phyloP scores from a whole-genome alignment of 2,888 invertebrate genomes.

The Apantesis nais region DNA sequence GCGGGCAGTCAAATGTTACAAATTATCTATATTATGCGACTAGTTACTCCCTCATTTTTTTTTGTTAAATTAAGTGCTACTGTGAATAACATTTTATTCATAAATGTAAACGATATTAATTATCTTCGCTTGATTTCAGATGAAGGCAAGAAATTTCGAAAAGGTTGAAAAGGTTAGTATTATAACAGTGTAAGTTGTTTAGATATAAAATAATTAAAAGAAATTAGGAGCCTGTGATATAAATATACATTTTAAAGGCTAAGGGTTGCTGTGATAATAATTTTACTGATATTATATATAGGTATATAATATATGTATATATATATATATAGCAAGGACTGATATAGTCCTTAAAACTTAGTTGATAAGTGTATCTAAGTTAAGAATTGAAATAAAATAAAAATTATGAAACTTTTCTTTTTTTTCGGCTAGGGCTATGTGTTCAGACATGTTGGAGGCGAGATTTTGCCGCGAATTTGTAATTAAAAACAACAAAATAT shows the following conservation, averaged over 20 bases:
- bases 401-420: slow-evolving; percentile 64
- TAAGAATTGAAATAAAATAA: slow-evolving; percentile 66
- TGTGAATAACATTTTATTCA: not conserved
- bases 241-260: slow-evolving; percentile 1
- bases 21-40: too few relatives aligned
- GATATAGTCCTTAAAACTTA: not conserved
- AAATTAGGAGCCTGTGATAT: slow-evolving; percentile 23
- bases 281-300: slow-evolving; percentile 1
- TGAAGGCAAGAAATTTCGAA: slow-evolving; percentile 98
- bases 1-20: too few relatives aligned
- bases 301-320: too few relatives aligned
- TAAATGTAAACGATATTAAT: not conserved
- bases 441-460: slow-evolving; percentile 83
- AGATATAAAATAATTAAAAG: slow-evolving; percentile 20
- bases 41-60: not conserved
- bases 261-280: slow-evolving; percentile 10
- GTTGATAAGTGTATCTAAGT: slow-evolving; percentile 27
- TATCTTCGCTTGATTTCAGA: slow-evolving; percentile 87
- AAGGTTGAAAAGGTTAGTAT: slow-evolving; percentile 98
- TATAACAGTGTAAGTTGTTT: slow-evolving; percentile 51
- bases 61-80: not conserved
- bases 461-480: slow-evolving; percentile 64
- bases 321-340: too few relatives aligned
- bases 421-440: slow-evolving; percentile 81
- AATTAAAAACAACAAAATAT: not conserved